Evolutionary conservation across 2,888 invertebrate genomes (phyloP).

Genomic region (Augiades crinisus): DNA sequence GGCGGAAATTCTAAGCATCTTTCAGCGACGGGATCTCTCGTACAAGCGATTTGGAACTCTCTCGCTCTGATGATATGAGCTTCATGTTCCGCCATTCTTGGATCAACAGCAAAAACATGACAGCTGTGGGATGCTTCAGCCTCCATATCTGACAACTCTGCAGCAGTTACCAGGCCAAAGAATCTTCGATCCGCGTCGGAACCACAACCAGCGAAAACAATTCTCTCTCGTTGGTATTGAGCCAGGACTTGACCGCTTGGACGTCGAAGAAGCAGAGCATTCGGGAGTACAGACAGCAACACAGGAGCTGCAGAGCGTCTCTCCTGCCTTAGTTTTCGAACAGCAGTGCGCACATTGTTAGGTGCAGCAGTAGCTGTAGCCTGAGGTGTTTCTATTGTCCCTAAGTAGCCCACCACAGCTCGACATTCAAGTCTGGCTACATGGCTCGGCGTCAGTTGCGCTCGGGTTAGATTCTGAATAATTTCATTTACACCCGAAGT

Average conservation of each 20-base stretch:
- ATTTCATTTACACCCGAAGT: constrained; percentile 71
- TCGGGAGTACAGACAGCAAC: constrained; percentile 90
- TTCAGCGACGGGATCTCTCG: constrained; percentile 88
- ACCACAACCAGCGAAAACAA: constrained; percentile 94
- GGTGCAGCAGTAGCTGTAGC: constrained; percentile 88
- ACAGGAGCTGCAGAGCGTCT: constrained; percentile 93
- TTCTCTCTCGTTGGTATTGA: constrained; percentile 91
- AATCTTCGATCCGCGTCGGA: constrained; percentile 95
- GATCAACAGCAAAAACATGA: constrained; percentile 97
- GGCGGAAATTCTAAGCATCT: constrained; percentile 94
- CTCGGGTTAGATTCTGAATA: constrained; percentile 63
- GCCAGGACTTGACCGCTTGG: constrained; percentile 90
- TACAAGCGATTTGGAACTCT: constrained; percentile 93
- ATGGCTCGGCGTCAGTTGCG: constrained; percentile 65
- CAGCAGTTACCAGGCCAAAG: constrained; percentile 95
- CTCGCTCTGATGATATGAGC: constrained; percentile 90
- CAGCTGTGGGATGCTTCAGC: constrained; percentile 89
- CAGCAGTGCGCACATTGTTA: constrained; percentile 92
- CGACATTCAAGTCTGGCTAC: constrained; percentile 85
- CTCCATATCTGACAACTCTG: constrained; percentile 76
- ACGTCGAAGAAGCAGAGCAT: constrained; percentile 90
- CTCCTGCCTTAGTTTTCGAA: constrained; percentile 93
- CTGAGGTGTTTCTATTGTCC: constrained; percentile 97
- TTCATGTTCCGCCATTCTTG: constrained; percentile 90
- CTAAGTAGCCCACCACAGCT: constrained; percentile 95